phyloP scores from a whole-genome alignment of 2,888 invertebrate genomes.

The Acrobeloides nanus region DNA sequence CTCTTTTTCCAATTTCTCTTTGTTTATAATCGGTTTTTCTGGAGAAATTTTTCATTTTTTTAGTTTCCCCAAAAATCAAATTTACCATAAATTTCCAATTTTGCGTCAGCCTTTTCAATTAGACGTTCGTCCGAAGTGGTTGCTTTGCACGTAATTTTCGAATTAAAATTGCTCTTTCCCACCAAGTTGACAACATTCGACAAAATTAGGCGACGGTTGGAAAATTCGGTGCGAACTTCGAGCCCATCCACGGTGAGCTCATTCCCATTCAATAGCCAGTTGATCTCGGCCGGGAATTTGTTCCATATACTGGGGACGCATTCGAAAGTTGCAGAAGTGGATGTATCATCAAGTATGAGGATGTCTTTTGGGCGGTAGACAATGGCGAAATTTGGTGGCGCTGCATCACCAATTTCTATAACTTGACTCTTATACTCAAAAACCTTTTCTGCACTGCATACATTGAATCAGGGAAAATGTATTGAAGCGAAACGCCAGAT shows the following conservation, averaged over 20 bases:
- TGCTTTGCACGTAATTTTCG: constrained; percentile 18
- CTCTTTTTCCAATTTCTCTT: constrained; percentile 11
- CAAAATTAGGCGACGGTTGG: constrained; percentile 12
- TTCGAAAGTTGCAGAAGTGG: constrained; percentile 12
- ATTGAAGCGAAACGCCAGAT: too few relatives aligned
- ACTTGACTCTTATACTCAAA: too few relatives aligned
- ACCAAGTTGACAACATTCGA: constrained; percentile 6
- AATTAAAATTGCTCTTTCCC: constrained; percentile 3
- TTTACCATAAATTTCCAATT: constrained; percentile 10
- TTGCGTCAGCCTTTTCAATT: constrained; percentile 17
- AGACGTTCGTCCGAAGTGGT: constrained; percentile 11
- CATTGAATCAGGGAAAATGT: too few relatives aligned
- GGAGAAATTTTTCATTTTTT: background rate
- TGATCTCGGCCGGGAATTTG: constrained; percentile 13
- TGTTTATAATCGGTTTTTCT: constrained; percentile 17
- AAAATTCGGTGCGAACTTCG: constrained; percentile 8
- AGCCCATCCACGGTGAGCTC: constrained; percentile 16
- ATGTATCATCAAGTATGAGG: constrained; percentile 7
- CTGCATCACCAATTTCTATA: constrained; percentile 1
- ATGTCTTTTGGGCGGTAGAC: constrained; percentile 21
- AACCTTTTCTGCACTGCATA: too few relatives aligned
- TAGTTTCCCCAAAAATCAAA: background rate
- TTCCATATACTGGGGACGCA: constrained; percentile 15
- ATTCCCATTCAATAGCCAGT: constrained; percentile 29
- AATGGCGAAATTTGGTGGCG: constrained; percentile 25